Evolutionary conservation across 2,888 invertebrate species (phyloP).

Genomic region (Dynastes hyllus): DNA sequence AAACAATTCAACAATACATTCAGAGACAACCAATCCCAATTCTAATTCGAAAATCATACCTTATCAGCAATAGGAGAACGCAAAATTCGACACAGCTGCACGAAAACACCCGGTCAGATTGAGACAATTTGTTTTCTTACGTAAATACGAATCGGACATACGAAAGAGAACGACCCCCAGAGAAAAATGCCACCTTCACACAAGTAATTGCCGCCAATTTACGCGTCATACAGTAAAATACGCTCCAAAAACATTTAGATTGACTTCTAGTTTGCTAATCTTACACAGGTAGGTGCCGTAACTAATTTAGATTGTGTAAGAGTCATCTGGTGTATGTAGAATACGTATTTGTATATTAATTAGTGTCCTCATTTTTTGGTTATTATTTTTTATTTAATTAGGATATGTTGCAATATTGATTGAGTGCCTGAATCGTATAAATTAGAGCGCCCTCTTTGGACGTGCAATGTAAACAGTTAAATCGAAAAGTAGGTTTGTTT

Average conservation of each 20-base stretch:
- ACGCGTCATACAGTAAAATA: neutral
- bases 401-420: too few relatives aligned
- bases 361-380: neutral
- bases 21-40: too few relatives aligned
- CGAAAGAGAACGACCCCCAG: neutral
- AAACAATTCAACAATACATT: too few relatives aligned
- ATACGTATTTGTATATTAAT: neutral
- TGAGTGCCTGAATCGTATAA: too few relatives aligned
- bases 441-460: too few relatives aligned
- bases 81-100: too few relatives aligned
- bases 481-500: too few relatives aligned
- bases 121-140: conserved; percentile 3
- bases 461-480: too few relatives aligned
- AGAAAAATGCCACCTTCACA: conserved; percentile 10
- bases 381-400: neutral
- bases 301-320: conserved; percentile 12
- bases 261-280: conserved; percentile 6
- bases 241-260: conserved; percentile 14
- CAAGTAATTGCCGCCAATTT: conserved; percentile 1
- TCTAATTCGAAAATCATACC: too few relatives aligned
- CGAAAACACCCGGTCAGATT: too few relatives aligned
- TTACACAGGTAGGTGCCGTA: neutral
- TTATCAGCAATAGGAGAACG: too few relatives aligned
- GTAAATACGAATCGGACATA: neutral
- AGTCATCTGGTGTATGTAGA: conserved; percentile 4